Evolutionary conservation across 1,140 invertebrate species (phyloP).

Genomic region (Pseudomyrmex cubaensis): DNA sequence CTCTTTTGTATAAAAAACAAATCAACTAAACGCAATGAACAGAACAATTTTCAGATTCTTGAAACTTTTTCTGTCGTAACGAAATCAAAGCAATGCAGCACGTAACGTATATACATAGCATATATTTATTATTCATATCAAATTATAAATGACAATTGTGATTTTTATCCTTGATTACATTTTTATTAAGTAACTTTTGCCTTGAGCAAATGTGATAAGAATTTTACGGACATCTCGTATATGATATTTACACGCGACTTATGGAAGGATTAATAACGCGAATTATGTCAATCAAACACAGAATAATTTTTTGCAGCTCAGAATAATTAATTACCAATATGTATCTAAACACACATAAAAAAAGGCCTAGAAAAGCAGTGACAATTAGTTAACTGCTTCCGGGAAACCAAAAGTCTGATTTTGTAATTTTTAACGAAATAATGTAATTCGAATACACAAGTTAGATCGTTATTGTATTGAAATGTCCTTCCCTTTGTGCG

Average conservation of each 20-base stretch:
- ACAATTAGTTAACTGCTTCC: slow-evolving; percentile 20
- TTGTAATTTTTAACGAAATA: slow-evolving; percentile 68
- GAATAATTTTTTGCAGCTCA: background rate
- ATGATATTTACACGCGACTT: background rate
- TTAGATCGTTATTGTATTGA: too few species aligned
- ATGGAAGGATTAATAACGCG: background rate
- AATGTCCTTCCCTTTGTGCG: too few species aligned
- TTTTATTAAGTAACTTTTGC: background rate
- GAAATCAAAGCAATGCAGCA: background rate
- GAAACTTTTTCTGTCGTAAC: background rate
- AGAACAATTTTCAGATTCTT: background rate
- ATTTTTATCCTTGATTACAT: background rate
- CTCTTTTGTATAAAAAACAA: background rate
- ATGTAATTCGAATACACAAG: slow-evolving; percentile 4
- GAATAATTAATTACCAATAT: background rate
- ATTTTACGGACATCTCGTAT: slow-evolving; percentile 11
- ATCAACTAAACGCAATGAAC: background rate
- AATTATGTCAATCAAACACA: background rate
- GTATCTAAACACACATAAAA: background rate
- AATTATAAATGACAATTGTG: background rate
- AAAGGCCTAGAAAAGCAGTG: slow-evolving; percentile 52
- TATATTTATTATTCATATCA: slow-evolving; percentile 13
- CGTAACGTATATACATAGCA: background rate
- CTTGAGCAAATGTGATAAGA: slow-evolving; percentile 30
- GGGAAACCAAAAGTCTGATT: slow-evolving; percentile 75